Evolutionary conservation across 2,113 vertebrate genomes (phyloP).

Genomic region (Uropsilus gracilis): DNA sequence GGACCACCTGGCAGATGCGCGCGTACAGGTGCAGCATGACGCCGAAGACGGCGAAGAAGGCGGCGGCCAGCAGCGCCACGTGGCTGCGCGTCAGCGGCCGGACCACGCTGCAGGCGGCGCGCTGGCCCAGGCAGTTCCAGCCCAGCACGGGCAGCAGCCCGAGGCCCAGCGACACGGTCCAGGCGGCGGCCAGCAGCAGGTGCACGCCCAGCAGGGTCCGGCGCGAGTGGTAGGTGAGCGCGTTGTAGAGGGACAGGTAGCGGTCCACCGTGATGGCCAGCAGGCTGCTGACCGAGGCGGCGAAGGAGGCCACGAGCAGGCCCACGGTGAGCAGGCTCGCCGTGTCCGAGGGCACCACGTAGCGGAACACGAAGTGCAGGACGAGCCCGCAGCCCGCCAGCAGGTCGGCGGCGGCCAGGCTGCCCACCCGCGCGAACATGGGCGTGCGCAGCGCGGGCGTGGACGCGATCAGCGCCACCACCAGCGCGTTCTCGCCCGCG

Average conservation of each 20-base stretch:
- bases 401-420: constrained; percentile 96
- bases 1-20: constrained; percentile 98
- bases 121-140: constrained; percentile 96
- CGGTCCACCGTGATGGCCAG: constrained; percentile 98
- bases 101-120: constrained; percentile 93
- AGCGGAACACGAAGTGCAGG: constrained; percentile 97
- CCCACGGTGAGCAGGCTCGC: constrained; percentile 96
- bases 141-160: constrained; percentile 95
- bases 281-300: constrained; percentile 97
- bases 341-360: constrained; percentile 95
- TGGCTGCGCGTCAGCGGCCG: constrained; percentile 94
- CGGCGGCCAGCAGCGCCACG: constrained; percentile 91
- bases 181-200: constrained; percentile 92
- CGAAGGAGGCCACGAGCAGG: constrained; percentile 96
- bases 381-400: constrained; percentile 96
- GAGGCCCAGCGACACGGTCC: constrained; percentile 94
- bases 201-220: constrained; percentile 95
- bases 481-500: constrained; percentile 96
- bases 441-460: constrained; percentile 94
- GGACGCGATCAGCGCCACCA: constrained; percentile 97
- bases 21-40: constrained; percentile 97
- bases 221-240: constrained; percentile 97
- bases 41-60: constrained; percentile 94
- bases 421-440: constrained; percentile 97
- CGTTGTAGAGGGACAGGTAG: constrained; percentile 97